Evolutionary conservation across 1,140 invertebrate species (phyloP).

Genomic region (Conus betulinus): DNA sequence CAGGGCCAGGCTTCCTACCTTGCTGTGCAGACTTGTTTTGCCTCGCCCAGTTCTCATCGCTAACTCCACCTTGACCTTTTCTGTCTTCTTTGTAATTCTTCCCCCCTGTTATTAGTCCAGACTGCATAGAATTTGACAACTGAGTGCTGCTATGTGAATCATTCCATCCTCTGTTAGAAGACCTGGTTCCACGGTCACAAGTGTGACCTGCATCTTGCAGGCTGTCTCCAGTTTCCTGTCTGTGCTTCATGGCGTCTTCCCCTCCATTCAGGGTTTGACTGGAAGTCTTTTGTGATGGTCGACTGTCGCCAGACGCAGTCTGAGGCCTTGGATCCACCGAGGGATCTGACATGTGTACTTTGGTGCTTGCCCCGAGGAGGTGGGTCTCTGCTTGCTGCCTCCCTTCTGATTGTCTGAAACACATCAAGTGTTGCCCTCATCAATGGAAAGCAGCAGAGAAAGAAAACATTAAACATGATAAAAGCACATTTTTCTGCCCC

Average conservation of each 20-base stretch:
- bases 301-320: not conserved
- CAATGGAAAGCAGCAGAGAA: too few species aligned
- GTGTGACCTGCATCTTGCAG: not conserved
- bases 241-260: not conserved
- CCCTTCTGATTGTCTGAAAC: not conserved
- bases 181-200: not conserved
- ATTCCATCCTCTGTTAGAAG: not conserved
- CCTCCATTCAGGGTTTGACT: not conserved
- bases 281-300: not conserved
- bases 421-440: too few species aligned
- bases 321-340: not conserved
- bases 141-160: not conserved
- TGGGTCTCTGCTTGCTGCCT: not conserved
- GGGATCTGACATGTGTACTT: not conserved
- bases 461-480: too few species aligned
- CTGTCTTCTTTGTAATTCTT: not conserved
- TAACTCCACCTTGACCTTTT: not conserved
- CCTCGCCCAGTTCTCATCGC: not conserved
- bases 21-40: conserved; percentile 34
- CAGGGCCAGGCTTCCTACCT: conserved; percentile 5
- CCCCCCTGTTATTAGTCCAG: not conserved
- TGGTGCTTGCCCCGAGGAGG: not conserved
- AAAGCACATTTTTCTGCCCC: too few species aligned
- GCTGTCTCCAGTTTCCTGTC: not conserved
- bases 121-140: not conserved